A percentile compares a stretch with the other conserved stretches of the same genome.
phyloP scores from a whole-genome alignment of 2,113 vertebrate species.

The Anolis sagrei region DNA sequence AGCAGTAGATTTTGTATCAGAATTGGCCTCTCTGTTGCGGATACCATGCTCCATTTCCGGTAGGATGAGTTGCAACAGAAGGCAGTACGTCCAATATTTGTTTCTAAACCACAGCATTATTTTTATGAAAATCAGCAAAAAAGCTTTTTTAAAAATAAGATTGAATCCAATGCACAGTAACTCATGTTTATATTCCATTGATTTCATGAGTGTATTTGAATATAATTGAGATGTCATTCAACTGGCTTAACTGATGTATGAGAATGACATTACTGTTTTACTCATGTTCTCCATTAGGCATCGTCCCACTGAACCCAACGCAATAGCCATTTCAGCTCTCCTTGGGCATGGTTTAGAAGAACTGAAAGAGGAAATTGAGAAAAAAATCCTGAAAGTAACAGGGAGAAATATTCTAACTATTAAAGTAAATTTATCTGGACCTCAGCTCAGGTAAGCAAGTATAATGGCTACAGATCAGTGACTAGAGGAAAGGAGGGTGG shows the following conservation, averaged over 20 bases:
- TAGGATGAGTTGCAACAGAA: background rate
- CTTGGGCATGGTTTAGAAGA: constrained; percentile 79
- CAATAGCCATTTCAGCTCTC: constrained; percentile 85
- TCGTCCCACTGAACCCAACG: constrained; percentile 60
- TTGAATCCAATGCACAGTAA: background rate
- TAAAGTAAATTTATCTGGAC: constrained; percentile 79
- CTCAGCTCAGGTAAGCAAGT: constrained; percentile 84
- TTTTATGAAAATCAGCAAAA: background rate
- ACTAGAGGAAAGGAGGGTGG: too few relatives aligned
- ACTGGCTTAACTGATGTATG: background rate
- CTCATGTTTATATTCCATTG: background rate
- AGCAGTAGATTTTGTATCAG: background rate
- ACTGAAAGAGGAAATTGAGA: constrained; percentile 80
- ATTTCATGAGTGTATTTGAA: background rate
- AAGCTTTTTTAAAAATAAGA: background rate
- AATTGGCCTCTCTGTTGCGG: background rate
- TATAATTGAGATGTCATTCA: background rate
- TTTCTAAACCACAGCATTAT: background rate
- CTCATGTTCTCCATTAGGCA: constrained; percentile 74
- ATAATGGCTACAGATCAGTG: background rate
- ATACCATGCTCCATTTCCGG: too few relatives aligned
- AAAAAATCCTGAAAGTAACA: constrained; percentile 77
- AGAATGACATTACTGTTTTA: background rate
- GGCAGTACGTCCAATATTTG: background rate
- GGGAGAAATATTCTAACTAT: constrained; percentile 81